Evolutionary conservation across 2,888 invertebrate species (phyloP), one percentile per base, ranked within the genome.

Genomic region (Aleiodes alternator): DNA sequence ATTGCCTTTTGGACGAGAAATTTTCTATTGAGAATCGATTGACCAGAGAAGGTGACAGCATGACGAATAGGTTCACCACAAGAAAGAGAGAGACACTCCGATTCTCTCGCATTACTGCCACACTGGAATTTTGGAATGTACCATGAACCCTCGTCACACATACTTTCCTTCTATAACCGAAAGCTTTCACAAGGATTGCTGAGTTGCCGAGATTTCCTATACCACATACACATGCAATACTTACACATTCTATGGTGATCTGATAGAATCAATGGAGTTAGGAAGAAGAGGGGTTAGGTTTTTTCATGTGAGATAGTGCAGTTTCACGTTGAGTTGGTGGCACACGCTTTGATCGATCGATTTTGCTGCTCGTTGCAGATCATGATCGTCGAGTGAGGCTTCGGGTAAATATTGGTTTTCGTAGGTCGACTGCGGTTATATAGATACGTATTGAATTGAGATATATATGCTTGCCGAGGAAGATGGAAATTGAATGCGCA

Each of bases 371-470:
- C 79, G 79, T 75, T 77, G 78, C 23, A 77, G 82, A 84, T 86
- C 82, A 79, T 80, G 82, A 78, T 76, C 75, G 77, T 79, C 77
- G 69, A 78, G 23, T 23, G 79, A 73, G 74, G 79, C 77, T 66
- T 76, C 74, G 81, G 72, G 81, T 84, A 85, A 86, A 85, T 85
- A 84, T 86, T 85, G 82, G 78, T 77, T 82, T 80, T 82, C 76
- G 78, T 76, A 79, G 75, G 75, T 79, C 72, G 77, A 79, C 76
- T 81, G 72, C 70, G 76, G 68, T 69, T 69, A 79, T 29, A 56
- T n/a, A 64, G 66, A 59, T 73, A 76, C 68, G 72, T 77, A 75
- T 70, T 82, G 80, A 78, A 72, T 74, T 59, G 72, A 31, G 75
- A 74, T 73, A 73, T 73, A 73, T 76, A 80, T 79, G 80, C 59